Evolutionary conservation across 2,888 invertebrate species (phyloP), one percentile per base, ranked within the genome.

Genomic region (Drosophila niveifrons): DNA sequence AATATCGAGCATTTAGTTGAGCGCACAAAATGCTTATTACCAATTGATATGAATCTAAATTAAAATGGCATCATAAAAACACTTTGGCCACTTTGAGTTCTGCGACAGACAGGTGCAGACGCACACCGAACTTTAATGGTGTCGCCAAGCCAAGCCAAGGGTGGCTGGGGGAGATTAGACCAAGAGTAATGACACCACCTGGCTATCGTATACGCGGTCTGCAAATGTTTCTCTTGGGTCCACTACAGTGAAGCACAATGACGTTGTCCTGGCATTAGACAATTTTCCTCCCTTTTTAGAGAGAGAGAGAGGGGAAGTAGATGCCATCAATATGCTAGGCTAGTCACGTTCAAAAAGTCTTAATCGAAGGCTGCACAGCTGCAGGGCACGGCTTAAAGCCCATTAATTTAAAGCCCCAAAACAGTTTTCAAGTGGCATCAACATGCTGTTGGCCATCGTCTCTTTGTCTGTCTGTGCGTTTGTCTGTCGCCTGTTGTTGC

Each of bases 61-160:
- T 89, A 86, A 86, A 86, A 89, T 89, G 84, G 76, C 82, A 81
- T 84, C 76, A 80, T 86, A 89, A 87, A 86, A 81, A 75, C 88
- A 72, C 79, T 78, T 81, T 62, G 52, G 53, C 18, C 31, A 41
- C 41, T 28, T 13, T 36, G 18, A 52, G 75, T 59, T 75, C 48
- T 39, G 66, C 44, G 39, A 15, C 28, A 56, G 41, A 68, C 74
- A 74, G 76, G 65, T 61, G 66, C 47, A 59, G 43, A 66, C 69
- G 66, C 31, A 39, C 29, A 63, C 59, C 47, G 59, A 68, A 67
- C 62, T 66, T 46, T 56, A 80, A 64, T 77, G 70, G 47, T 15
- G 18, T 18, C 23, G 41, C 47, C 11, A 1, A 41, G 18, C 47
- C 11, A 1, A 41, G 18, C 31, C 39, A 41, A 31, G 11, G 50